Evolutionary conservation across 2,888 invertebrate genomes (phyloP), one percentile per base, ranked within the genome.

Genomic region (Alloscopus bannaensis): DNA sequence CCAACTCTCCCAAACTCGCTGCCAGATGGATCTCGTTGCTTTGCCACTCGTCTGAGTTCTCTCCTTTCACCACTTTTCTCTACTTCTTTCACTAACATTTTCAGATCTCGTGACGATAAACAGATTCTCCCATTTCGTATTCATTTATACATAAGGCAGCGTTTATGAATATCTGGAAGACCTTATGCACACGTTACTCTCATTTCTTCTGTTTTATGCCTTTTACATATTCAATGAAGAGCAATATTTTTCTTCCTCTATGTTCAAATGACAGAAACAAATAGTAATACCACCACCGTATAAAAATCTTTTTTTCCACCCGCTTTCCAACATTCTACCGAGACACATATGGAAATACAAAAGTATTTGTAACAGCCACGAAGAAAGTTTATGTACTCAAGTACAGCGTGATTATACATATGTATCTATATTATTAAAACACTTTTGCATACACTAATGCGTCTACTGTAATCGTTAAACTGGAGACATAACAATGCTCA

Each of bases 131-230:
- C 45, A 66, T 73, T 75, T 66, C 55, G 57, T 75, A 75, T 75
- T 75, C 75, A 75, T 75, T 66, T 75, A 75, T 75, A 75, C 75
- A 75, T 75, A 66, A 66, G 66, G 66, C 57, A 75, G 4, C 73
- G 57, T 73, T 73, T 73, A 73, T 65, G 73, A 73, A 73, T 65
- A 65, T 55, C 24, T 73, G 55, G 52, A 4, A 11, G 29, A 73
- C 73, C 73, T 73, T 73, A 73, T 73, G 73, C 57, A 65, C 65
- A 42, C 42, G 26, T 24, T 28, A 64, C 47, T 64, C 29, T 57
- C 28, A 28, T 8, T 47, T 36, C 18, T 4, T 47, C 20, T 26
- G 20, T 50, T 65, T 64, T 73, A 65, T 73, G 57, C 28, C 65
- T 73, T 42, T 65, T 73, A 45, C 72, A 72, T 73, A 73, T 73